A percentile compares a stretch with the other conserved stretches of the same genome.
These are phyloP conservation scores for Campylomormyrus tamandua DNA, from an alignment of 2,113 vertebrate genomes.

Conservation along the genomic window DNA sequence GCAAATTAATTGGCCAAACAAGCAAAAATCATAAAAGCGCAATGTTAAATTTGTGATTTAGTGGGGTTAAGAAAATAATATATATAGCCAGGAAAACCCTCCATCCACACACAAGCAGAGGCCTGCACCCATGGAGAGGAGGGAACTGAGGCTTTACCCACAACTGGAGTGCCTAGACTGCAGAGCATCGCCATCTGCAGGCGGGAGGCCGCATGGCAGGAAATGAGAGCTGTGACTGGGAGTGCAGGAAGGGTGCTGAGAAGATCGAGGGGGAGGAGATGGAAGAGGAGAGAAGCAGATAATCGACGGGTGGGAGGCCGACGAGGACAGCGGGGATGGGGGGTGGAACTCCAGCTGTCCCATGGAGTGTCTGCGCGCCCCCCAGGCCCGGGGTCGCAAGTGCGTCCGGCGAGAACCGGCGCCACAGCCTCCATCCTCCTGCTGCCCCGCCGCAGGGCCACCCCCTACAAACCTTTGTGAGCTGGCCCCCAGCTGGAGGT, in stretches of 20 bases:
- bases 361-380: slow-evolving; percentile 72
- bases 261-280: slow-evolving; percentile 5
- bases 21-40: not conserved
- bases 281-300: slow-evolving; percentile 23
- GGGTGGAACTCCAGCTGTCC: slow-evolving; percentile 71
- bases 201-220: slow-evolving; percentile 64
- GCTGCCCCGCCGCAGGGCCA: slow-evolving; percentile 44
- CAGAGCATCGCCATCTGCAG: slow-evolving; percentile 63
- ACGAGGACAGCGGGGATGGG: slow-evolving; percentile 47
- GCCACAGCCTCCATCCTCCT: slow-evolving; percentile 37
- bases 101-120: not conserved
- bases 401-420: slow-evolving; percentile 39
- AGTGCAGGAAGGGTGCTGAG: slow-evolving; percentile 32
- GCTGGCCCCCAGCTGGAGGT: slow-evolving; percentile 63
- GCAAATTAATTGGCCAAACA: not conserved
- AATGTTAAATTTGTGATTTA: not conserved
- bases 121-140: slow-evolving; percentile 13
- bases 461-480: slow-evolving; percentile 93
- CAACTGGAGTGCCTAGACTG: slow-evolving; percentile 62
- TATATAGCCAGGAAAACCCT: not conserved
- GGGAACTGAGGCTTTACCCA: slow-evolving; percentile 67
- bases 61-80: not conserved
- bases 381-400: slow-evolving; percentile 59
- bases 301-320: slow-evolving; percentile 45
- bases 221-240: slow-evolving; percentile 71